Base-by-base conservation (phyloP, 2,888 invertebrate species). In the Metalampra italica region DNA sequence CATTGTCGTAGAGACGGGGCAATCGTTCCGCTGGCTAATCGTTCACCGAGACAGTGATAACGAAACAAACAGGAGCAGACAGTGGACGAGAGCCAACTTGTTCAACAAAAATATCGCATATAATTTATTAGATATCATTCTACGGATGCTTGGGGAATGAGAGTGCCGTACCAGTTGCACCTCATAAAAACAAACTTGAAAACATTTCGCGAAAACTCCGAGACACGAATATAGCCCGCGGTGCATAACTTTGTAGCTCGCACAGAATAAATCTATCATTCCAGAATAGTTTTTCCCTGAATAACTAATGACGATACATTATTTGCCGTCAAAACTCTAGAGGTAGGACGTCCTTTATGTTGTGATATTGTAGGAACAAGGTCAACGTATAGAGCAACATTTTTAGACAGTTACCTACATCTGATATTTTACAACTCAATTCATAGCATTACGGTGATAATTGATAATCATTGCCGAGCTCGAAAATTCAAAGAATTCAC, bases 71-170 rank as follows among this genome's bases (percentile, higher is more conserved):
- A 75, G 75, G 62, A 74, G 67, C 70, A 71, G 69, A 68, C 71
- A 74, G 75, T 87, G 88, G 88, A 76, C 69, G 59, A 51, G 75
- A 80, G 88, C 88, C 88, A 89, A 87, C 64, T 73, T 75, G 69
- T 66, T 68, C 71, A 74, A 81, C 80, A 81, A 85, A 87, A 88
- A 88, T 88, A 87, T 81, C 82, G 69, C 78, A 69, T 78, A 79
- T 85, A 86, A 88, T 83, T 88, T 86, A 86, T 88, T 78, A 68
- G 66, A 67, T 78, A 82, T 76, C 76, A 83, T 83, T 86, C 81
- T 82, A 78, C 80, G 75, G 75, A 81, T 85, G 70, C 73, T 74
- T 78, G 67, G 51, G 63, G 64, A 75, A 71, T 74, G 82, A 81
- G 75, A 67, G 64, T 74, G 36, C 36, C 32, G 32, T 22, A 64